Evolutionary conservation across 2,888 invertebrate genomes (phyloP).

Genomic region (Oligia fasciuncula): DNA sequence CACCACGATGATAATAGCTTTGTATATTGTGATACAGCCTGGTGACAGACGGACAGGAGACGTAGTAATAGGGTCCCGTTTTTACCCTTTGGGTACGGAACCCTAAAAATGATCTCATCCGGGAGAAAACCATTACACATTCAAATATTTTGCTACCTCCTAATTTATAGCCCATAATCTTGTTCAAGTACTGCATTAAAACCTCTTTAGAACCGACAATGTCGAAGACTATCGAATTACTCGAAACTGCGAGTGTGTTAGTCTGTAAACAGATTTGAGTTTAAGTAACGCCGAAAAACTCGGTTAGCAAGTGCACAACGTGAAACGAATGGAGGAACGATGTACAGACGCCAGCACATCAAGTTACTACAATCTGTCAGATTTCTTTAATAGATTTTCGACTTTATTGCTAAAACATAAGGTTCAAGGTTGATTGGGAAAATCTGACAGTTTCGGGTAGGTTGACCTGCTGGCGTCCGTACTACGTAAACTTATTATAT

Average conservation of each 20-base stretch:
- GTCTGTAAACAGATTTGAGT: slow-evolving; percentile 73
- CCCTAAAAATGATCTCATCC: neutral
- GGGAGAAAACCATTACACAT: neutral
- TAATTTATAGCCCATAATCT: slow-evolving; percentile 19
- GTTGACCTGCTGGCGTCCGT: too few relatives aligned
- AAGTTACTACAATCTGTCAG: too few relatives aligned
- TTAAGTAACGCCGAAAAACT: slow-evolving; percentile 77
- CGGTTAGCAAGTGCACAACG: slow-evolving; percentile 75
- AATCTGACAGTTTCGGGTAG: too few relatives aligned
- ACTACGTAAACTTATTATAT: slow-evolving; percentile 83
- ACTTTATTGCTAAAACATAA: too few relatives aligned
- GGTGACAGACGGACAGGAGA: too few relatives aligned
- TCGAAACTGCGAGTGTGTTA: slow-evolving; percentile 33
- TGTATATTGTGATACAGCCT: too few relatives aligned
- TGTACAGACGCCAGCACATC: too few relatives aligned
- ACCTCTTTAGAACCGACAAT: slow-evolving; percentile 22
- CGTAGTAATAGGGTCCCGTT: too few relatives aligned
- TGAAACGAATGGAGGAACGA: slow-evolving; percentile 83
- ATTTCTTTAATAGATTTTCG: too few relatives aligned
- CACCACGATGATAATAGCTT: too few relatives aligned
- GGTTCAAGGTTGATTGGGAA: too few relatives aligned
- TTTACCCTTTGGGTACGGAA: too few relatives aligned
- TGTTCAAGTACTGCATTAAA: slow-evolving; percentile 30
- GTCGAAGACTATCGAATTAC: slow-evolving; percentile 60
- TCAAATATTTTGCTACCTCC: neutral